phyloP scores from a whole-genome alignment of 2,797 vertebrate species.

The Phoxinus dragarum region DNA sequence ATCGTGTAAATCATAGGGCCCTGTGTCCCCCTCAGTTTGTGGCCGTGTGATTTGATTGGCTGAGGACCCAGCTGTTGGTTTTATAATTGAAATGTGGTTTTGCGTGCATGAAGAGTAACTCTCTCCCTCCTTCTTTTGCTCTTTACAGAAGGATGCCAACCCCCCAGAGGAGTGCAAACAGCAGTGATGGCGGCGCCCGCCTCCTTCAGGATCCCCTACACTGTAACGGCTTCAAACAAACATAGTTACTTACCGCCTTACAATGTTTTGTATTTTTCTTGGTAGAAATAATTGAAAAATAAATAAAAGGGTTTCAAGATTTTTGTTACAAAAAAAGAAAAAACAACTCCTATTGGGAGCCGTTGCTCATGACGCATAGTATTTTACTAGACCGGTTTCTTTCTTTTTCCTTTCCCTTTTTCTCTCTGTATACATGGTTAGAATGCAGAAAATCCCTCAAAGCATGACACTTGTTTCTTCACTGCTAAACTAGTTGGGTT shows the following conservation, averaged over 20 bases:
- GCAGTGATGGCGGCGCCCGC: slow-evolving; percentile 89
- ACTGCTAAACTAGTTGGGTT: slow-evolving; percentile 93
- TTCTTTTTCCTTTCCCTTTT: slow-evolving; percentile 51
- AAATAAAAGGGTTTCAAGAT: slow-evolving; percentile 80
- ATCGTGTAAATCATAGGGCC: neutral
- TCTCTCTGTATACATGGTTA: slow-evolving; percentile 81
- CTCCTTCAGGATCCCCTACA: slow-evolving; percentile 93
- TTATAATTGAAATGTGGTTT: no score
- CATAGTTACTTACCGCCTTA: slow-evolving; percentile 99
- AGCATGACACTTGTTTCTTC: slow-evolving; percentile 87
- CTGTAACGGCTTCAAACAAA: slow-evolving; percentile 93
- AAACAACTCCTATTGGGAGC: slow-evolving; percentile 78
- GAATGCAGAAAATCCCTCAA: slow-evolving; percentile 72
- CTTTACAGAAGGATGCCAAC: slow-evolving; percentile 93
- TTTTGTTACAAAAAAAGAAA: slow-evolving; percentile 88
- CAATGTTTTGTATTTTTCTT: slow-evolving; percentile 98
- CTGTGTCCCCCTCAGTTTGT: neutral
- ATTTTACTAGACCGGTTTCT: slow-evolving; percentile 86
- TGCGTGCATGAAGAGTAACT: neutral
- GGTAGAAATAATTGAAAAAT: slow-evolving; percentile 88
- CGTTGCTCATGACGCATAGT: slow-evolving; percentile 87
- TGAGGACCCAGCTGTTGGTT: neutral
- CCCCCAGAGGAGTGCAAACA: slow-evolving; percentile 98
- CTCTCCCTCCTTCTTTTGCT: slow-evolving; percentile 47
- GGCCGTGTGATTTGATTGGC: slow-evolving; percentile 4